Conservation (phyloP, 2,888 invertebrate species). For the Tillus elongatus region DNA sequence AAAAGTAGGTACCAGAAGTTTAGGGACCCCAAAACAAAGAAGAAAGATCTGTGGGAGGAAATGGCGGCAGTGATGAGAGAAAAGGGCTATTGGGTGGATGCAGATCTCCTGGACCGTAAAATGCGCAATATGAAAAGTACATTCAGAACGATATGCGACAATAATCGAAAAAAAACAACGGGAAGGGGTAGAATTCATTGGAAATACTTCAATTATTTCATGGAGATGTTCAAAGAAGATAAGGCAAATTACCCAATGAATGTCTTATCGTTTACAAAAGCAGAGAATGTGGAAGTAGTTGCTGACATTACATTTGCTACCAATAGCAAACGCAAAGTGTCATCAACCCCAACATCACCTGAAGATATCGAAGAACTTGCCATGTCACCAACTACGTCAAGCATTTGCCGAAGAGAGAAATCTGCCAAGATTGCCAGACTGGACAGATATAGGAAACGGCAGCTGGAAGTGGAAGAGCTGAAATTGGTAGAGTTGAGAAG, state of each 20-base stretch:
- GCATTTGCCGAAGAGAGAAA: not conserved
- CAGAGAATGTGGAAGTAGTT: not conserved
- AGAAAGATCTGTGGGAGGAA: slow-evolving; percentile 1
- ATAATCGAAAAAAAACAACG: not conserved
- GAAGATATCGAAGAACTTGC: not conserved
- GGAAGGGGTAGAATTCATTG: not conserved
- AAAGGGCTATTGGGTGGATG: slow-evolving; percentile 1
- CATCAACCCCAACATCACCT: not conserved
- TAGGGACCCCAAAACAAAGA: not conserved
- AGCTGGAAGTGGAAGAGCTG: not conserved
- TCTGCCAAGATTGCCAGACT: not conserved
- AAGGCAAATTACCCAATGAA: not conserved
- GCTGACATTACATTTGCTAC: not conserved
- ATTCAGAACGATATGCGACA: not conserved
- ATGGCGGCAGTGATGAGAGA: not conserved
- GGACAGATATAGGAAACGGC: not conserved
- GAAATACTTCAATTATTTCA: not conserved
- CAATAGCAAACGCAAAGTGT: not conserved
- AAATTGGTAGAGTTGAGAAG: slow-evolving; percentile 1
- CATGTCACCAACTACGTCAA: not conserved
- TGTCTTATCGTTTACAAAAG: not conserved
- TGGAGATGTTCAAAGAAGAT: not conserved
- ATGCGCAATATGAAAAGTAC: not conserved
- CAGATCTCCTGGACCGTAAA: not conserved
- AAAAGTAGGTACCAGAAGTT: not conserved